phyloP scores from a whole-genome alignment of 2,113 vertebrate species.

The Corythornis vintsioides region DNA sequence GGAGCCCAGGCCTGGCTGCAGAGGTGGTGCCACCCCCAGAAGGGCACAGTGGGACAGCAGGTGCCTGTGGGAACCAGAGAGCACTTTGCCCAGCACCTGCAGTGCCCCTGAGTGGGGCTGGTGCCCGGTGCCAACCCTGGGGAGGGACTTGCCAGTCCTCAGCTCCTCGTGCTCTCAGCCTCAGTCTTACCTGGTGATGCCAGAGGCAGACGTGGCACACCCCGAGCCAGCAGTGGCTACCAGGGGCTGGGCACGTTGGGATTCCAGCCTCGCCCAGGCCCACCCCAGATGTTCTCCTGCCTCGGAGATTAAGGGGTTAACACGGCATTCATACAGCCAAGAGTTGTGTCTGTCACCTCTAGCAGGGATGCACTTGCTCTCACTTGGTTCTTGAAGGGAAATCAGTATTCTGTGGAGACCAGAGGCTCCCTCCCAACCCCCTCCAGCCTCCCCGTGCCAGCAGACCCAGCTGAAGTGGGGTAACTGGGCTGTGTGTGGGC shows the following conservation, averaged over 20 bases:
- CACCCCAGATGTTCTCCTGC: not conserved
- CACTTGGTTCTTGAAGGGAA: not conserved
- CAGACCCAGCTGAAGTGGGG: not conserved
- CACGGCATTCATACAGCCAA: not conserved
- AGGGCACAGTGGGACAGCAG: not conserved
- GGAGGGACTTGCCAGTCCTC: not conserved
- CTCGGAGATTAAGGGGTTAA: not conserved
- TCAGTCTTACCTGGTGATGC: constrained; percentile 41
- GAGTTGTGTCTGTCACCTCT: not conserved
- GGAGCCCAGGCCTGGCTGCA: not conserved
- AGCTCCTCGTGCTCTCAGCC: not conserved
- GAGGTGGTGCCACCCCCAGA: fast-evolving
- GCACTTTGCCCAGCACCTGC: fast-evolving
- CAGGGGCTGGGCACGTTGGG: not conserved
- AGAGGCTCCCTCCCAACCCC: not conserved
- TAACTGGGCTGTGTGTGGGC: not conserved
- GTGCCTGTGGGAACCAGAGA: too few relatives aligned
- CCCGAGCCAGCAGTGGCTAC: not conserved
- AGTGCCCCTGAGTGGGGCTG: fast-evolving
- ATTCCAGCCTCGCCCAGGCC: not conserved
- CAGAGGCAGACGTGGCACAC: not conserved
- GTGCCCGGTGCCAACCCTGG: not conserved
- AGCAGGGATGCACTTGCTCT: not conserved
- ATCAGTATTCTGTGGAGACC: not conserved
- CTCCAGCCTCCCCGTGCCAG: fast-evolving